Evolutionary conservation across 2,113 vertebrate genomes (phyloP).

Genomic region (Nestor notabilis): DNA sequence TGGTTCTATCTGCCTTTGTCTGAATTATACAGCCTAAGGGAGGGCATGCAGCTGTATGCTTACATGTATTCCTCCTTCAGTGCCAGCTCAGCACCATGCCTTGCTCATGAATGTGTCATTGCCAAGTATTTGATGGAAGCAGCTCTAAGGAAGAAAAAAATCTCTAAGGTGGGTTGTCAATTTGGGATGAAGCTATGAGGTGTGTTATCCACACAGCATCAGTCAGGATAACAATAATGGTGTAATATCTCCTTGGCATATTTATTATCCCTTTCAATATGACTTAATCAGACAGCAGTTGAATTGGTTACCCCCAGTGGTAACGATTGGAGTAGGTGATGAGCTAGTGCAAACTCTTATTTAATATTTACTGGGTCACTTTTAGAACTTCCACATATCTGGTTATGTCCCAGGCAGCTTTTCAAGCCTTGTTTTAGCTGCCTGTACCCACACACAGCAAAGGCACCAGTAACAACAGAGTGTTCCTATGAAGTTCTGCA

Average conservation of each 20-base stretch:
- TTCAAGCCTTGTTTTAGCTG: background rate
- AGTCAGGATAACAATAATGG: background rate
- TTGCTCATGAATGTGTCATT: background rate
- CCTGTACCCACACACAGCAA: background rate
- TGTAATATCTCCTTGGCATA: background rate
- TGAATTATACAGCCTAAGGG: background rate
- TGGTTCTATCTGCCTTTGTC: background rate
- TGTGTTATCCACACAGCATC: background rate
- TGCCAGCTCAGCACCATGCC: background rate
- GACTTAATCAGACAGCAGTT: background rate
- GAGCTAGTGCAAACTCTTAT: background rate
- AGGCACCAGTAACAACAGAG: background rate
- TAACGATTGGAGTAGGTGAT: background rate
- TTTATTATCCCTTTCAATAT: background rate
- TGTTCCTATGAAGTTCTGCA: background rate
- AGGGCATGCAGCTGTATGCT: background rate
- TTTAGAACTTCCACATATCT: background rate
- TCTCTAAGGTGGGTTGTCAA: background rate
- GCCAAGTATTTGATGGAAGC: background rate
- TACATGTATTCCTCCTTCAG: background rate
- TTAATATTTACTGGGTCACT: background rate
- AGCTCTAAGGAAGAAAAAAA: background rate
- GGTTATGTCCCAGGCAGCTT: background rate
- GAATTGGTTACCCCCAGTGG: background rate
- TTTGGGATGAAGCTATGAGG: background rate